Evolutionary conservation across 2,888 invertebrate species (phyloP), one percentile per base, ranked within the genome.

Genomic region (Pyrgus malvae): DNA sequence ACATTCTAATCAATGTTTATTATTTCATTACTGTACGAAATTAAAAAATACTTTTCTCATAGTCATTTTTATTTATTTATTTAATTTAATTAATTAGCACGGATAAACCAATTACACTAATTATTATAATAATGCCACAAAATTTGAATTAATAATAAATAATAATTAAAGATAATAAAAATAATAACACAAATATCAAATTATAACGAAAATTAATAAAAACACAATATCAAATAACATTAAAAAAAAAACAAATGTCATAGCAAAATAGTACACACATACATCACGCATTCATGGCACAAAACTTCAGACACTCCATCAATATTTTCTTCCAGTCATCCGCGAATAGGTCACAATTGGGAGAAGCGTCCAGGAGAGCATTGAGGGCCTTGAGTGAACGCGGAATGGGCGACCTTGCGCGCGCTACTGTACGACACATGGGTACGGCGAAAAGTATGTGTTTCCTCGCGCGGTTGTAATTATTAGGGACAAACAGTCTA

Each of bases 401-500:
- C 45, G 45, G 45, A 16, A 45, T 45, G 11, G 45, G 45, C 27
- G 45, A 45, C 31, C n/a, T 31, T 5, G 19, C 9, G 1, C 21
- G 45, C 5, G 45, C 45, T 2, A 45, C 29, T n/a, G 45, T 45
- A 6, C 31, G 45, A 6, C 45, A 48, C 0, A 11, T 6, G 3
- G 46, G 46, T 11, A 35, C 35, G 2, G 35, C 35, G 3, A 46
- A 23, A 2, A 46, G 14, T 2, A 6, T 46, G 9, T 12, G 46
- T 16, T 35, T 46, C 14, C 46, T 33, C 8, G 7, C 9, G 1
- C 23, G 35, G 9, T 2, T 1, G 19, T 19, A 44, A 5, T 19
- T 29, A 1, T 35, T 46, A 3, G 46, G 35, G 1, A 9, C 46
- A 46, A 16, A 17, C 3, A 48, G n/a, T 17, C 12, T 48, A 8